Conservation (phyloP, 2,113 vertebrate genomes). For the Grammomys surdaster region DNA sequence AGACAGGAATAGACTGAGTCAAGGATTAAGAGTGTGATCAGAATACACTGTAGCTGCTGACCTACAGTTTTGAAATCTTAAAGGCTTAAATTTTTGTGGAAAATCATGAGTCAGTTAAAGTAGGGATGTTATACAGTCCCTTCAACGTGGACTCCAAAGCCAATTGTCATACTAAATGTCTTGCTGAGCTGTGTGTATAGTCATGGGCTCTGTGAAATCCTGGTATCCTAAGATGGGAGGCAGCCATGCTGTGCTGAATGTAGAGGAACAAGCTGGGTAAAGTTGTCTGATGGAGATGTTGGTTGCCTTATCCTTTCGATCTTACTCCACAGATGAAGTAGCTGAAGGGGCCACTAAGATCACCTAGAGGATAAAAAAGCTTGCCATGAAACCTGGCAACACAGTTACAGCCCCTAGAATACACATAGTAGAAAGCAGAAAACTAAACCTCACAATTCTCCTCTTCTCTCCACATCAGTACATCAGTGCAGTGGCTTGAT, state of each 20-base stretch:
- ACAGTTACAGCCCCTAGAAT: too few relatives aligned
- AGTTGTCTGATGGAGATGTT: background rate
- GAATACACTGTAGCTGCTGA: background rate
- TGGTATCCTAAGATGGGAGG: background rate
- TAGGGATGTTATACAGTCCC: background rate
- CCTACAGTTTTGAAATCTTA: background rate
- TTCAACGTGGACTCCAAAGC: background rate
- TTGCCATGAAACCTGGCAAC: too few relatives aligned
- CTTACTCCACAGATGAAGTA: background rate
- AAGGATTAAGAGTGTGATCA: background rate
- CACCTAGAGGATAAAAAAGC: background rate
- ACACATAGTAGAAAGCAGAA: background rate
- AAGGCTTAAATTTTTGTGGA: background rate
- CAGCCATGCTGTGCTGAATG: background rate
- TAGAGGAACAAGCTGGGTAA: background rate
- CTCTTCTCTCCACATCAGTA: too few relatives aligned
- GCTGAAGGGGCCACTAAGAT: background rate
- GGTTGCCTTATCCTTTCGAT: background rate
- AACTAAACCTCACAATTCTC: background rate
- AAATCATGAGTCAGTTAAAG: background rate
- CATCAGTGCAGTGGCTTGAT: background rate
- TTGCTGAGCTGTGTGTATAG: background rate
- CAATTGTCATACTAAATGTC: background rate
- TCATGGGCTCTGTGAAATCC: background rate
- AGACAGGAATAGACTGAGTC: background rate